Percentiles rank a stretch among this genome's conserved stretches.
These are phyloP conservation scores for Formicarius rufipectus DNA, from an alignment of 2,113 vertebrate genomes.

Conservation along the genomic window DNA sequence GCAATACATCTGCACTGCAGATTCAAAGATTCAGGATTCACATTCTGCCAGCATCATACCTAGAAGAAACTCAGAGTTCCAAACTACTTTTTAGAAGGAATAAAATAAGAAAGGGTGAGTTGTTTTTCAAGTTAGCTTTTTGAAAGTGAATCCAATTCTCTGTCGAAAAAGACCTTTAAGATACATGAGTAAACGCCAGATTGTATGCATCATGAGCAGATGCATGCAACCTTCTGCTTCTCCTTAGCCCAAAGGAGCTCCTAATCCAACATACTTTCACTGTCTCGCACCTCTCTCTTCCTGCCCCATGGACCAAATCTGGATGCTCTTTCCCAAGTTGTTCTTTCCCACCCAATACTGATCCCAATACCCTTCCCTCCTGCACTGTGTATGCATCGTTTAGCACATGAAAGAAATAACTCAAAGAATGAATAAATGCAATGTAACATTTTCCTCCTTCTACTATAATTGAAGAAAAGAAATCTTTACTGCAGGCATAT, in stretches of 20 bases:
- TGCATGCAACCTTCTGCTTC: conserved; percentile 14
- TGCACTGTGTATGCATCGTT: accelerated
- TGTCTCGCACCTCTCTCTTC: not conserved
- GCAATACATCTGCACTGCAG: accelerated
- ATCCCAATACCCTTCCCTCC: not conserved
- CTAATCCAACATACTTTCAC: not conserved
- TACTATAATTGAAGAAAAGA: not conserved
- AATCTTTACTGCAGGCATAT: not conserved
- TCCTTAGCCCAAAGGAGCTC: not conserved
- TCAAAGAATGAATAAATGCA: not conserved
- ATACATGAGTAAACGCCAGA: not conserved
- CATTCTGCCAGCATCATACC: not conserved
- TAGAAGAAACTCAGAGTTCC: not conserved
- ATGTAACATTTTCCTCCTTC: not conserved
- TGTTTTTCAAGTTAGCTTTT: not conserved
- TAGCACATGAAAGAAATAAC: not conserved
- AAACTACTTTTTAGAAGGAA: not conserved
- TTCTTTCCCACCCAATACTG: not conserved
- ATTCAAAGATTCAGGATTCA: not conserved
- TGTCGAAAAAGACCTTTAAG: not conserved
- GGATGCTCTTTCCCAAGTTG: not conserved
- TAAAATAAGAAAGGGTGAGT: not conserved
- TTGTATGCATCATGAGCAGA: not conserved
- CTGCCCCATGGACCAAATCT: not conserved
- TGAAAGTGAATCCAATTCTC: not conserved